These are phyloP conservation scores for Excalfactoria chinensis DNA, from an alignment of 2,113 vertebrate species.

Conservation along the genomic window DNA sequence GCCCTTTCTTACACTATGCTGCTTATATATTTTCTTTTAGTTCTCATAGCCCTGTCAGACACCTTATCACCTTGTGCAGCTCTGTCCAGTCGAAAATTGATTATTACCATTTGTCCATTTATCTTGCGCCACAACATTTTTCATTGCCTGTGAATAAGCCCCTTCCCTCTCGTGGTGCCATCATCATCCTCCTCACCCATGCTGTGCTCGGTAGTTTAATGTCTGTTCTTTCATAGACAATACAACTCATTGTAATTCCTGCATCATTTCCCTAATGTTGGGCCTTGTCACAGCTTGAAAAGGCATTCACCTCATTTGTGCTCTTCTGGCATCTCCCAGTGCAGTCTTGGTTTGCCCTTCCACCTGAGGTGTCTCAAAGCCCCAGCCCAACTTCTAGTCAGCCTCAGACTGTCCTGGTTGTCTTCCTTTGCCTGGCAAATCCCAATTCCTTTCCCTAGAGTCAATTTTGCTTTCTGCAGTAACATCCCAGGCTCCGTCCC, in stretches of 20 bases:
- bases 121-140: not conserved
- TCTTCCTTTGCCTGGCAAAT: not conserved
- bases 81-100: conserved; percentile 10
- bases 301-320: accelerated
- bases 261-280: not conserved
- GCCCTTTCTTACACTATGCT: not conserved
- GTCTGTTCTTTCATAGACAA: not conserved
- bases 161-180: not conserved
- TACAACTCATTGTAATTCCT: not conserved
- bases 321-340: not conserved
- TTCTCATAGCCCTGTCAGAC: not conserved
- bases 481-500: not conserved
- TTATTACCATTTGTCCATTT: conserved; percentile 46
- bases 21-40: conserved; percentile 25
- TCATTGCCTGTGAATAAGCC: not conserved
- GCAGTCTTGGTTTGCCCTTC: not conserved
- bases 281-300: not conserved
- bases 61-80: conserved; percentile 26
- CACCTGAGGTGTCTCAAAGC: not conserved
- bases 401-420: not conserved
- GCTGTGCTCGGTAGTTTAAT: not conserved
- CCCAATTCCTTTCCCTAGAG: not conserved
- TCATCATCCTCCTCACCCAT: not conserved
- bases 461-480: not conserved
- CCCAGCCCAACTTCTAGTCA: not conserved